Evolutionary conservation across 2,888 invertebrate species (phyloP), one percentile per base, ranked within the genome.

Genomic region (Lithodes maja): DNA sequence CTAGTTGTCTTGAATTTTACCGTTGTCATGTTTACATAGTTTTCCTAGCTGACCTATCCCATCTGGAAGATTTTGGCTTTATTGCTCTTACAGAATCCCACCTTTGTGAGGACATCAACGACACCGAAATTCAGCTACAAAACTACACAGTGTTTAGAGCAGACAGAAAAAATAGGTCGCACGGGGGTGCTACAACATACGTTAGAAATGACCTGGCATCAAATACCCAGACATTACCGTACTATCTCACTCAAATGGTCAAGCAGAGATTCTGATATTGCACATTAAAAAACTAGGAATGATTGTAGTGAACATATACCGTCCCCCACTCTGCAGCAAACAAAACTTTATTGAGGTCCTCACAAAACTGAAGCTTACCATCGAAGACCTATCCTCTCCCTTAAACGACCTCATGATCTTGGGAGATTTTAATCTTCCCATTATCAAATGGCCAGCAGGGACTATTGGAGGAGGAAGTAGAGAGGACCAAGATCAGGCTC

Each of bases 71-170:
- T 53, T 52, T 83, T 71, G 53, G 69, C 49, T 83, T 83, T 52
- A 49, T 83, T 3, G 71, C 83, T 15, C 52, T 71, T 2, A 71
- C 83, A 15, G 83, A 83, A 83, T 71, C 83, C 69, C 71, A 83
- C 80, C 55, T 17, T 17, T 33, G 80, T 3, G 80, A 80, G 54
- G 80, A 80, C 53, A 80, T 80, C 53, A 61, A n/a, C 7, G 7
- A 61, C 33, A n/a, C 12, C 1, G 71, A 83, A 71, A 71, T 71
- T 1, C 50, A 83, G 49, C 53, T 82, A n/a, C 52, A 15, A 52
- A 71, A 71, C 49, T 82, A 81, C n/a, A 82, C 82, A 49, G 68
- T 82, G 52, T 82, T 82, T 68, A 82, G 82, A 82, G 15, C 68
- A 82, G 82, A 82, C 71, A 82, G 82, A 71, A 69, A 69, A 61